phyloP scores from a whole-genome alignment of 2,888 invertebrate species.

The Monoplex corrugatus region DNA sequence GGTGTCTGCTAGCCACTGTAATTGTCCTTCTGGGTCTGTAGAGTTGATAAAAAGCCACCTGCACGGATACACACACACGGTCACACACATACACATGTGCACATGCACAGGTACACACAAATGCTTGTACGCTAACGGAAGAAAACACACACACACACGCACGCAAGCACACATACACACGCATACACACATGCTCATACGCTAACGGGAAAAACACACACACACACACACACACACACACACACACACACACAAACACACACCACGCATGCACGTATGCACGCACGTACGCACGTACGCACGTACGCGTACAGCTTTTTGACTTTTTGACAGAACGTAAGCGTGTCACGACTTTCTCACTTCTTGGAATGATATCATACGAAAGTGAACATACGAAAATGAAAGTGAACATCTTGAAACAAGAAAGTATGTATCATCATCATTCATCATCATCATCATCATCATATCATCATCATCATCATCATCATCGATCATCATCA shows the following conservation, averaged over 20 bases:
- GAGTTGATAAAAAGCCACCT: conserved; percentile 90
- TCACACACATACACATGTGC: conserved; percentile 17
- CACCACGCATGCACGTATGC: background rate
- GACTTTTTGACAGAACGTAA: no score
- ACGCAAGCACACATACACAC: background rate
- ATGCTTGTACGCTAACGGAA: no score
- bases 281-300: no score
- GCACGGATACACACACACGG: conserved; percentile 16
- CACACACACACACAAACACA: background rate
- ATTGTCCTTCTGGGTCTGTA: conserved; percentile 90
- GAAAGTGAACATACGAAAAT: no score
- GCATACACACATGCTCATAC: background rate
- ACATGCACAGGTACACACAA: conserved; percentile 1
- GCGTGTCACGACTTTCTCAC: no score
- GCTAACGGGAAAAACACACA: background rate
- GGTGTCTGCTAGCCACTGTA: conserved; percentile 90
- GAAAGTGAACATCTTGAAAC: no score
- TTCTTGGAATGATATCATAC: no score
- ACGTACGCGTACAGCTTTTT: no score
- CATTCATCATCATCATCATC: no score
- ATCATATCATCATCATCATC: no score
- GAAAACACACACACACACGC: background rate
- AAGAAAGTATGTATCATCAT: no score
- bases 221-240: conserved; percentile 3
- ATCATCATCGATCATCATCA: no score